phyloP scores from a whole-genome alignment of 2,888 invertebrate genomes.

The Patella depressa region DNA sequence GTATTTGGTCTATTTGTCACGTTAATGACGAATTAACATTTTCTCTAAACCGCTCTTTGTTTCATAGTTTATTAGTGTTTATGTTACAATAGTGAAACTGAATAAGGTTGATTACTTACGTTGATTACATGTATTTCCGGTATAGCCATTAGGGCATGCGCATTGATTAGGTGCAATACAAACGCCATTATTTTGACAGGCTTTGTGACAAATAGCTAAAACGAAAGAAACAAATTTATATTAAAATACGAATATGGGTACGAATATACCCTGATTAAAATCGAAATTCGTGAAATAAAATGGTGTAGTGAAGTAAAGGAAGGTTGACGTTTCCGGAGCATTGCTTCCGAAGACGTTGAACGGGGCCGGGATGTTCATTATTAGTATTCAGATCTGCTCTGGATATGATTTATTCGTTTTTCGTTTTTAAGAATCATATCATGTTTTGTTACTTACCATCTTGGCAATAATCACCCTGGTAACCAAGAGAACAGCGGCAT shows the following conservation, averaged over 20 bases:
- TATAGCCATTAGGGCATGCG: slow-evolving; percentile 52
- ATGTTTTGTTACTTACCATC: slow-evolving; percentile 39
- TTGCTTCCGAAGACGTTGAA: no score
- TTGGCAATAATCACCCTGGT: slow-evolving; percentile 50
- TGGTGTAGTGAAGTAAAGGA: not conserved
- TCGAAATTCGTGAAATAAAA: not conserved
- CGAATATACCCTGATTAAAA: not conserved
- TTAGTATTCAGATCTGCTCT: no score
- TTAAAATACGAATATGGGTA: not conserved
- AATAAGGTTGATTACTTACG: slow-evolving; percentile 38
- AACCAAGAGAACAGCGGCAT: slow-evolving; percentile 52
- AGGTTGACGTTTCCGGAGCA: no score
- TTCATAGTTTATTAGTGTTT: no score
- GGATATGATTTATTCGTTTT: no score
- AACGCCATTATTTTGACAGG: slow-evolving; percentile 55
- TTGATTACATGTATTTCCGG: slow-evolving; percentile 50
- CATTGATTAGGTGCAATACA: slow-evolving; percentile 54
- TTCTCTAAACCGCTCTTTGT: no score
- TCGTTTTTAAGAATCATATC: no score
- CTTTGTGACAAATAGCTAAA: slow-evolving; percentile 44
- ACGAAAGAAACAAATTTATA: slow-evolving; percentile 13
- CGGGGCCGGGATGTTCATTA: no score
- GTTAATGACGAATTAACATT: no score
- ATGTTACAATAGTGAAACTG: no score
- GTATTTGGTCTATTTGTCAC: no score